Conservation (phyloP, 2,113 vertebrate species). For the Shinisaurus crocodilurus region DNA sequence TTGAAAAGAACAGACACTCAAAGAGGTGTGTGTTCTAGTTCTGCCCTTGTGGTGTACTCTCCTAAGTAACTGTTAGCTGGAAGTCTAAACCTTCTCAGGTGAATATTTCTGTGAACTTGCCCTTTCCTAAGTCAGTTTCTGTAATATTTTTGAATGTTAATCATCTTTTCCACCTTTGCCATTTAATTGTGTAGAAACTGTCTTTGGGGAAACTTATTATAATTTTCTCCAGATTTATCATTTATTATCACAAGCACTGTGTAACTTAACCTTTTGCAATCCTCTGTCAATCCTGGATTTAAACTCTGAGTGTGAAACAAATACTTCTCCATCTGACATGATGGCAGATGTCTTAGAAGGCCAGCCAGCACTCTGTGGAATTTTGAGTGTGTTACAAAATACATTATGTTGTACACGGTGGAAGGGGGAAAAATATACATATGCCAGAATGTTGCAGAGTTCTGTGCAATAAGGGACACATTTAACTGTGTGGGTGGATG, state of each 20-base stretch:
- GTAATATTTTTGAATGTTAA: neutral
- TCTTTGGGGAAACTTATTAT: neutral
- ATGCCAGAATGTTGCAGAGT: neutral
- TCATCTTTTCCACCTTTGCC: neutral
- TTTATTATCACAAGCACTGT: constrained; percentile 9
- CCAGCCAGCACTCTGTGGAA: neutral
- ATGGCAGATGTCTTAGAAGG: neutral
- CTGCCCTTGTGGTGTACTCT: neutral
- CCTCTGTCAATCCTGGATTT: constrained; percentile 21
- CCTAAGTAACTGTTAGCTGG: neutral
- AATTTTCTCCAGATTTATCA: neutral
- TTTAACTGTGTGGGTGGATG: neutral
- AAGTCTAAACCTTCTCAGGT: neutral
- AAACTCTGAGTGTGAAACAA: constrained; percentile 31
- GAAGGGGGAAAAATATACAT: neutral
- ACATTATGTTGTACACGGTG: neutral
- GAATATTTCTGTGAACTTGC: neutral
- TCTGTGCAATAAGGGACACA: neutral
- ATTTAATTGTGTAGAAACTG: neutral
- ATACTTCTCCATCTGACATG: neutral
- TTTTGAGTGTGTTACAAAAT: neutral
- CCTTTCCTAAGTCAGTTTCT: neutral
- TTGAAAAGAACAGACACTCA: neutral
- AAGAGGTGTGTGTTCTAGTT: neutral
- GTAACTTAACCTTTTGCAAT: constrained; percentile 16